These are phyloP conservation scores for Phragmatobia fuliginosa DNA, from an alignment of 2,888 invertebrate species.

Conservation along the genomic window DNA sequence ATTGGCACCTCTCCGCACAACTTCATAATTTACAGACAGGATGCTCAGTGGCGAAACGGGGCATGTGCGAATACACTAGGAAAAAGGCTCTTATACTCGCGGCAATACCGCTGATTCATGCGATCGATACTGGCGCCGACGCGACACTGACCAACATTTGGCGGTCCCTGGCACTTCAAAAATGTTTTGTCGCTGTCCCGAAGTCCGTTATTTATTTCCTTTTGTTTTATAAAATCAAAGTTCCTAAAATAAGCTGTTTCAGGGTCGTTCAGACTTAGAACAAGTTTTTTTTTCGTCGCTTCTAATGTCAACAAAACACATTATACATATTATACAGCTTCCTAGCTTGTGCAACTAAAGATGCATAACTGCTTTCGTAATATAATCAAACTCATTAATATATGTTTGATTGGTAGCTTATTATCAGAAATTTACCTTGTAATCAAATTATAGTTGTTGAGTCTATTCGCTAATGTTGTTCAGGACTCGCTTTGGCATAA, in stretches of 20 bases:
- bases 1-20: conserved; percentile 66
- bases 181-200: conserved; percentile 36
- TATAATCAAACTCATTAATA: background rate
- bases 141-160: conserved; percentile 73
- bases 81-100: conserved; percentile 63
- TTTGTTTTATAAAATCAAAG: conserved; percentile 27
- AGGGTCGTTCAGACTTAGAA: conserved; percentile 5
- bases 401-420: background rate
- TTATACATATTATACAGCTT: background rate
- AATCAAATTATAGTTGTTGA: background rate
- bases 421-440: background rate
- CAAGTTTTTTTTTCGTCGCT: background rate
- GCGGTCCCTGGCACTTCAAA: conserved; percentile 54
- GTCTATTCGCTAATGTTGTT: background rate
- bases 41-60: conserved; percentile 76
- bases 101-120: conserved; percentile 69
- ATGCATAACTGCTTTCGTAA: background rate
- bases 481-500: background rate
- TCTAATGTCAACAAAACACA: background rate
- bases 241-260: conserved; percentile 16
- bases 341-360: background rate
- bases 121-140: conserved; percentile 79
- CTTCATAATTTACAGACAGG: conserved; percentile 82
- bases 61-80: conserved; percentile 71
- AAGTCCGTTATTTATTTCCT: conserved; percentile 41